Base-by-base conservation (phyloP, 1,140 invertebrate species). In the Eriocheir sinensis region DNA sequence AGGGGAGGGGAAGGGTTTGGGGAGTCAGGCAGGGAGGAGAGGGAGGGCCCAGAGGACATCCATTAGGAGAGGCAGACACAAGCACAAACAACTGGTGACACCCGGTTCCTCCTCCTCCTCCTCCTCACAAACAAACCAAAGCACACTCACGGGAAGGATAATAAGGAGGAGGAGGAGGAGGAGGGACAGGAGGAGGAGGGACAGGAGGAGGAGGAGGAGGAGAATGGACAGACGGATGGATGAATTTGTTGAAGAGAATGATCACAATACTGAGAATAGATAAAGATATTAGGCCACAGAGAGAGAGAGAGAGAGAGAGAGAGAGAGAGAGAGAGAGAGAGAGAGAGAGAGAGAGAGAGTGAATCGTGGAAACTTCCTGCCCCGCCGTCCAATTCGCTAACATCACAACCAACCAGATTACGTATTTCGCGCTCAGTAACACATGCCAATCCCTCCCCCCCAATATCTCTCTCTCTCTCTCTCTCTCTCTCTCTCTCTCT, bases 291-390 rank as follows among this genome's bases (percentile, higher is more conserved):
- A 72, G 60, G n/a, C 12, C 15, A n/a, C 15, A 72, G 60, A 72
- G 60, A 72, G 81, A 34, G 30, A 15, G 81, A 85, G 83, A 36
- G 17, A 36, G 83, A 86, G 83, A 72, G 34, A 53, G 89, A 72
- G 48, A n/a, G 44, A 91, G 48, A 91, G 48, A n/a, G 44, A 91
- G 89, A 91, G 89, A 60, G n/a, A 72, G 48, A n/a, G 89, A 27
- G 48, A 91, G 48, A 72, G 41, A 91, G 89, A 91, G 40, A 91
- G 83, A 36, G 83, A 86, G 83, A 34, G 30, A 86, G 83, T 17
- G 83, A 86, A 72, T 72, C 27, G n/a, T 21, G 27, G 60, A 72
- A 21, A 72, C 60, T 72, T 72, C 60, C 60, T 72, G 60, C 21
- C 60, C 21, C 17, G 60, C 60, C 60, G 60, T n/a, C 60, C 60